Percentiles rank a stretch among this genome's conserved stretches.
These are phyloP conservation scores for Drosophila pandora DNA, from an alignment of 1,140 invertebrate genomes.

Conservation along the genomic window DNA sequence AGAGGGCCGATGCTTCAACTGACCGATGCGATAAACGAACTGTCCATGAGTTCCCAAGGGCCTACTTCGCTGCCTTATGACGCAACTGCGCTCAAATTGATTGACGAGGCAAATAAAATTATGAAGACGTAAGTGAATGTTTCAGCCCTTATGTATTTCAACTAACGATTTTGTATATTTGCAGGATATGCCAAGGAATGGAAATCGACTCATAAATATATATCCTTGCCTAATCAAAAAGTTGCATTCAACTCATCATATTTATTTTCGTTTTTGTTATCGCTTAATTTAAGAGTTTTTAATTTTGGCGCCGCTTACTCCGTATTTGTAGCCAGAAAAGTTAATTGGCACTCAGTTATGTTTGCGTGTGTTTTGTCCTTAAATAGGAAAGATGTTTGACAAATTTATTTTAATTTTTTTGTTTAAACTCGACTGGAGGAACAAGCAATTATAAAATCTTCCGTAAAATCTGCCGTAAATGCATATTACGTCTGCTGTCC, in stretches of 20 bases:
- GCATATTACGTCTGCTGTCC: not conserved
- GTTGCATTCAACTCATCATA: not conserved
- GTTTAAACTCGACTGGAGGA: too few species aligned
- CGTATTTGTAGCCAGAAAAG: not conserved
- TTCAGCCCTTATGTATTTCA: not conserved
- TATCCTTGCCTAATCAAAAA: not conserved
- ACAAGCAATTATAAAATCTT: too few species aligned
- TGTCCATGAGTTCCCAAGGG: conserved; percentile 21
- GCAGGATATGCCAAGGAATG: not conserved
- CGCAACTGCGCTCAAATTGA: conserved; percentile 26
- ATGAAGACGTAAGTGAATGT: conserved; percentile 36
- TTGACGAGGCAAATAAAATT: conserved; percentile 31
- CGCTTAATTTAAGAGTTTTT: not conserved
- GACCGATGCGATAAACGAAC: conserved; percentile 26
- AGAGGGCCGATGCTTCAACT: conserved; percentile 18
- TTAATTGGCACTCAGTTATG: not conserved
- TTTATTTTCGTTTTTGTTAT: not conserved
- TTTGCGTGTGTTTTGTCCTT: not conserved
- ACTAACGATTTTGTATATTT: not conserved
- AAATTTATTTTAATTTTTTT: not conserved
- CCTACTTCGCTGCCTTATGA: conserved; percentile 25
- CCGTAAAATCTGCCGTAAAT: too few species aligned
- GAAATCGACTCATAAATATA: not conserved
- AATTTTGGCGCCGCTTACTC: not conserved
- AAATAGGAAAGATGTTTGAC: not conserved